These are phyloP conservation scores for Raja brachyura DNA, from an alignment of 2,113 vertebrate species.

Conservation along the genomic window DNA sequence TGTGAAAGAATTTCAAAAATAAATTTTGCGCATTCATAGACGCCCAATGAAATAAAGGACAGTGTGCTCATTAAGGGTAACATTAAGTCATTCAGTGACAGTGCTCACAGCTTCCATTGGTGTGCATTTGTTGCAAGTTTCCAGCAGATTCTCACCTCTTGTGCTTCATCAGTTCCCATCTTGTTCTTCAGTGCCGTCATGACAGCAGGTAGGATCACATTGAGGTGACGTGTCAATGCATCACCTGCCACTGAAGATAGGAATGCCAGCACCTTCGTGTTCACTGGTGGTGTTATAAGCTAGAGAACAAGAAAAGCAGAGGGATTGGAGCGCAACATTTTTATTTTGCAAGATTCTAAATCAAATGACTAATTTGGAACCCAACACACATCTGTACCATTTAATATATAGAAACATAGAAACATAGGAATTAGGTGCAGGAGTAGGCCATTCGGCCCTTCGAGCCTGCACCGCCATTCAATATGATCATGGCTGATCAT, in stretches of 20 bases:
- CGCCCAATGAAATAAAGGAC: not conserved
- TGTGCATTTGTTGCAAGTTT: not conserved
- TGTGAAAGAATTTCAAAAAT: not conserved
- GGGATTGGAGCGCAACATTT: not conserved
- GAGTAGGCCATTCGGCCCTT: no score
- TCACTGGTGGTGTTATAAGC: slow-evolving; percentile 85
- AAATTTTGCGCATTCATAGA: not conserved
- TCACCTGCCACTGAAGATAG: slow-evolving; percentile 91
- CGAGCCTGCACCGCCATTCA: no score
- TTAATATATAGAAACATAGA: no score
- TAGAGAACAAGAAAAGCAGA: slow-evolving; percentile 44
- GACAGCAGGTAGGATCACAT: slow-evolving; percentile 87
- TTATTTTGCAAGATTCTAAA: not conserved
- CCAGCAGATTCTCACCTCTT: slow-evolving; percentile 60
- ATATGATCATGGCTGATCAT: no score
- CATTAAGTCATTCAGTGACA: not conserved
- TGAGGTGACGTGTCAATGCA: slow-evolving; percentile 84
- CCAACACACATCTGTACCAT: not conserved
- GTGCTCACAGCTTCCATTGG: not conserved
- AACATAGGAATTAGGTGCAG: no score
- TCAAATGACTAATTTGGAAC: not conserved
- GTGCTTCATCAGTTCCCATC: slow-evolving; percentile 75
- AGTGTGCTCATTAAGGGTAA: not conserved
- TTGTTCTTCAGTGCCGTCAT: slow-evolving; percentile 86
- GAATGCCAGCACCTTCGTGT: slow-evolving; percentile 90